These are phyloP conservation scores for Epinotia ramella DNA, from an alignment of 2,888 invertebrate genomes.

Conservation along the genomic window DNA sequence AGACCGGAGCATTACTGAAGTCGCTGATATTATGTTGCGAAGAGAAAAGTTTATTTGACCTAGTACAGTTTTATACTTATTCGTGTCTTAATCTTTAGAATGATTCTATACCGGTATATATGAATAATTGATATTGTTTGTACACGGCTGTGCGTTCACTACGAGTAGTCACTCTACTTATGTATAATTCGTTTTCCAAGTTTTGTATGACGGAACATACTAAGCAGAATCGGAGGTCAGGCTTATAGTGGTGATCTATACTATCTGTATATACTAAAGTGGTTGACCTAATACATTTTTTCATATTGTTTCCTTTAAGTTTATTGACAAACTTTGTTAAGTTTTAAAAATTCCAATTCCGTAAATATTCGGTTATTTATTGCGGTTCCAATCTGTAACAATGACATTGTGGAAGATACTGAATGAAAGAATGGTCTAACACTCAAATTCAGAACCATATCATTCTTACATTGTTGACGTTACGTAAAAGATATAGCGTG, in stretches of 20 bases:
- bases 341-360: not conserved
- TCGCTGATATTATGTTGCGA: slow-evolving; percentile 3
- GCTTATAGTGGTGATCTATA: not conserved
- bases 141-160: no score
- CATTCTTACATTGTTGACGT: not conserved
- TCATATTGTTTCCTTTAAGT: not conserved
- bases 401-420: not conserved
- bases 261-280: not conserved
- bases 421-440: not conserved
- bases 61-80: not conserved
- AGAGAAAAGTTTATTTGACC: not conserved
- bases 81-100: not conserved
- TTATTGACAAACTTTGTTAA: not conserved
- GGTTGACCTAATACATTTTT: not conserved
- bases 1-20: slow-evolving; percentile 4
- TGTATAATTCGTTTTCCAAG: no score
- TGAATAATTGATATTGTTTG: no score
- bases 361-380: not conserved
- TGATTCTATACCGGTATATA: not conserved
- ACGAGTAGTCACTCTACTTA: no score
- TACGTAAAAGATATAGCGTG: slow-evolving; percentile 22
- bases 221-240: not conserved
- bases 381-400: not conserved
- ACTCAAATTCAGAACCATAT: not conserved
- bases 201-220: not conserved